A percentile compares a stretch with the other conserved stretches of the same genome.
These are phyloP conservation scores for Cryptocephalus primarius DNA, from an alignment of 2,888 invertebrate species.

Conservation along the genomic window DNA sequence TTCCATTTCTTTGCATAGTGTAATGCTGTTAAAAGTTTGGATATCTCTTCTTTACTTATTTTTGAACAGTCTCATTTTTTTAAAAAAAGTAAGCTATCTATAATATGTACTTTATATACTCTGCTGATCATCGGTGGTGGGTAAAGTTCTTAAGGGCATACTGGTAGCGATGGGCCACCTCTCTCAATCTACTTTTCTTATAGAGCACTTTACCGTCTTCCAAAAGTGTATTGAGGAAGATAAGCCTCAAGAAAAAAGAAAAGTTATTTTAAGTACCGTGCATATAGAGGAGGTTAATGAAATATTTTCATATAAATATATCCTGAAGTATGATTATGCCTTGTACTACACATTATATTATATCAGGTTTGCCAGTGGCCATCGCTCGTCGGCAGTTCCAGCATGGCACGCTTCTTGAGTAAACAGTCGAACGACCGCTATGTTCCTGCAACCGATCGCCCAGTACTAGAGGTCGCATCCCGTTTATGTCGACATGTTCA, in stretches of 20 bases:
- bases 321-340: too few relatives aligned
- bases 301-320: too few relatives aligned
- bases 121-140: conserved; percentile 48
- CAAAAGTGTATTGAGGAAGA: conserved; percentile 85
- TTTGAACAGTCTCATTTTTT: too few relatives aligned
- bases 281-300: too few relatives aligned
- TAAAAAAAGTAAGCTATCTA: too few relatives aligned
- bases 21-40: too few relatives aligned
- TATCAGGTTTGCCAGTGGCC: conserved; percentile 91
- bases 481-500: conserved; percentile 85
- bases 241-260: conserved; percentile 47
- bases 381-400: conserved; percentile 96
- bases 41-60: too few relatives aligned
- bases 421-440: conserved; percentile 87
- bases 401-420: conserved; percentile 85
- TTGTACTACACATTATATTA: conserved; percentile 70
- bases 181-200: conserved; percentile 79
- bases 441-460: conserved; percentile 85
- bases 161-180: conserved; percentile 89
- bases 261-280: conserved; percentile 1
- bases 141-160: conserved; percentile 91
- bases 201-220: conserved; percentile 93
- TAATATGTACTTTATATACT: too few relatives aligned
- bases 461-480: conserved; percentile 86
- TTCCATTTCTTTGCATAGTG: too few relatives aligned